These are phyloP conservation scores for Nematostella vectensis DNA, from an alignment of 92 coral and sea anemone species.

Conservation along the genomic window DNA sequence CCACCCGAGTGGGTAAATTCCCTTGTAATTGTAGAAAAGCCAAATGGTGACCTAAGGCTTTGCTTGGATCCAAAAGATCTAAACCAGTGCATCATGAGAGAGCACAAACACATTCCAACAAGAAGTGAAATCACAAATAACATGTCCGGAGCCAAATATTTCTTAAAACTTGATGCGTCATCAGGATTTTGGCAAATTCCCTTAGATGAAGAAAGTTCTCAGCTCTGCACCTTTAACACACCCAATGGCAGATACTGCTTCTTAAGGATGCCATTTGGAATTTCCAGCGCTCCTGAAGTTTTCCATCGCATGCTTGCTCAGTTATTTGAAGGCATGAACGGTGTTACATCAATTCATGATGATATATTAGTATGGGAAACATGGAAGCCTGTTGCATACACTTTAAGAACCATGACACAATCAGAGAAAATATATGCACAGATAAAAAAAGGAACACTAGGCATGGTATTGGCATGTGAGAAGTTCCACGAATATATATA, in stretches of 20 bases:
- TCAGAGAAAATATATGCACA: slow-evolving; percentile 27
- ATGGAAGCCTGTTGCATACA: slow-evolving; percentile 39
- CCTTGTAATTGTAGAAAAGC: slow-evolving; percentile 16
- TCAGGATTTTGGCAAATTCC: slow-evolving; percentile 16
- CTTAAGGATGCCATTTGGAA: slow-evolving; percentile 18
- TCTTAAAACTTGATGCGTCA: slow-evolving; percentile 16
- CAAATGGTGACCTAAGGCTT: slow-evolving; percentile 15
- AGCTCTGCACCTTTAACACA: slow-evolving; percentile 26
- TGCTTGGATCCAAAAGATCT: slow-evolving; percentile 27
- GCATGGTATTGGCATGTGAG: slow-evolving; percentile 21
- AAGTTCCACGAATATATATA: slow-evolving; percentile 21
- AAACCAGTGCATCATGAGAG: slow-evolving; percentile 12
- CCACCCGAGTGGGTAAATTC: slow-evolving; percentile 10
- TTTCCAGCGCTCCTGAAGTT: slow-evolving; percentile 15
- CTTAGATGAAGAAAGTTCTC: slow-evolving; percentile 24
- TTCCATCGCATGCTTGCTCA: slow-evolving; percentile 21
- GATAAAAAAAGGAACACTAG: slow-evolving; percentile 32
- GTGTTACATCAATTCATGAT: slow-evolving; percentile 11
- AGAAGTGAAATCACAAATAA: slow-evolving; percentile 10
- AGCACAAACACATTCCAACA: slow-evolving; percentile 20
- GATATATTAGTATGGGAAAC: slow-evolving; percentile 9
- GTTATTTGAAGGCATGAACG: slow-evolving; percentile 11
- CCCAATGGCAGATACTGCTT: slow-evolving; percentile 26
- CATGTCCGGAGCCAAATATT: slow-evolving; percentile 15
- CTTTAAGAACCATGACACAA: slow-evolving; percentile 27